Percentiles rank a stretch among this genome's conserved stretches.
These are phyloP conservation scores for Listronotus oregonensis DNA, from an alignment of 1,140 invertebrate species.

Conservation along the genomic window DNA sequence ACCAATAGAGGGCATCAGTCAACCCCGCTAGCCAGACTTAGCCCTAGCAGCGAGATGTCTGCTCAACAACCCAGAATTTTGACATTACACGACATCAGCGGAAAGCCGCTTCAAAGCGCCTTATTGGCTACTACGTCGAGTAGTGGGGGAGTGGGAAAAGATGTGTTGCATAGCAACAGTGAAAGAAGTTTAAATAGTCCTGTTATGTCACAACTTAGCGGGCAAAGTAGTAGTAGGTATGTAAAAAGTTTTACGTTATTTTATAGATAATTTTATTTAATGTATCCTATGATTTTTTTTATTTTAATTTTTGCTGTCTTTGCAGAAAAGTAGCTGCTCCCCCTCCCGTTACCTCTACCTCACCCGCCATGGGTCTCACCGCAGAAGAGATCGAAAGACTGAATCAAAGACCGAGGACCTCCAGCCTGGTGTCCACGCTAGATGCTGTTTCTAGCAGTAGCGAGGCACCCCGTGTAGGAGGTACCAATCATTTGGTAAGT, in stretches of 20 bases:
- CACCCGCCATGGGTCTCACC: slow-evolving; percentile 80
- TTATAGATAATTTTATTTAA: too few species aligned
- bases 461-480: slow-evolving; percentile 70
- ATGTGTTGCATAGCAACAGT: slow-evolving; percentile 83
- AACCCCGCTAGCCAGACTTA: slow-evolving; percentile 85
- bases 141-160: slow-evolving; percentile 81
- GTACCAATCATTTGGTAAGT: slow-evolving; percentile 60
- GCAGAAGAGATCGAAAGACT: slow-evolving; percentile 91
- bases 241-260: not conserved
- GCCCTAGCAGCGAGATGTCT: slow-evolving; percentile 89
- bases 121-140: slow-evolving; percentile 85
- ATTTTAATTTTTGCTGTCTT: not conserved
- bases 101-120: slow-evolving; percentile 87
- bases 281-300: too few species aligned
- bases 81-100: slow-evolving; percentile 90
- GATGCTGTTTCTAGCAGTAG: slow-evolving; percentile 93
- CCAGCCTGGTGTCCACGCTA: slow-evolving; percentile 87
- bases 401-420: slow-evolving; percentile 82
- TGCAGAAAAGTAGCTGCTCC: slow-evolving; percentile 57
- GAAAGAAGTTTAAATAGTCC: slow-evolving; percentile 88
- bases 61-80: slow-evolving; percentile 89
- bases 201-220: slow-evolving; percentile 86
- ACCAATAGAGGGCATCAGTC: slow-evolving; percentile 77
- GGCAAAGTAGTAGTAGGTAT: slow-evolving; percentile 72
- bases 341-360: slow-evolving; percentile 63